These are phyloP conservation scores for Calliopsis andreniformis DNA, from an alignment of 1,140 invertebrate genomes.

Conservation along the genomic window DNA sequence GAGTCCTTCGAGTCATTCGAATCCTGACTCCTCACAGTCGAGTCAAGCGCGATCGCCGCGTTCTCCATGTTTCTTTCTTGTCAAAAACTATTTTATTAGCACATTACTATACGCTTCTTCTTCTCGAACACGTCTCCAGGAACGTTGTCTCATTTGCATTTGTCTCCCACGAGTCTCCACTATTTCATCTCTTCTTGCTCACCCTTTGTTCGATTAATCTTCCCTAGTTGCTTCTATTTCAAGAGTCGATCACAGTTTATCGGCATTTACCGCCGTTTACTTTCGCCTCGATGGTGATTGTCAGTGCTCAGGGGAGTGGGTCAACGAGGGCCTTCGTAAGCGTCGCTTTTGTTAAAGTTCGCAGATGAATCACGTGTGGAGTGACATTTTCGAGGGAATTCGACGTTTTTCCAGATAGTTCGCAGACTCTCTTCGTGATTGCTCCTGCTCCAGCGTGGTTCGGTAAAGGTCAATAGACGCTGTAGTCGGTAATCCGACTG, in stretches of 20 bases:
- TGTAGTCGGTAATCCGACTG: constrained; percentile 65
- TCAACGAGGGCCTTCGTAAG: neutral
- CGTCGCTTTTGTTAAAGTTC: neutral
- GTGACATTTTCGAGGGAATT: neutral
- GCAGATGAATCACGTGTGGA: too few species aligned
- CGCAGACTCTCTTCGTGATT: neutral
- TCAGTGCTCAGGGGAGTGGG: neutral
- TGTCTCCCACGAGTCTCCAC: neutral
- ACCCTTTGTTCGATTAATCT: neutral
- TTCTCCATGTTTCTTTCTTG: constrained; percentile 53
- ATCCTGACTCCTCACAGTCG: constrained; percentile 78
- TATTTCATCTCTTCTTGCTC: neutral
- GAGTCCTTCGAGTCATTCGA: constrained; percentile 75
- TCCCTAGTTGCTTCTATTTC: neutral
- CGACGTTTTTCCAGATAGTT: neutral
- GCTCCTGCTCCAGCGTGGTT: neutral
- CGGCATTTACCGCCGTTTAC: too few species aligned
- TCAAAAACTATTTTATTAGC: neutral
- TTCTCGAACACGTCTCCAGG: neutral
- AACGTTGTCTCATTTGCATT: constrained; percentile 6
- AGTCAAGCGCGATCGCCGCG: constrained; percentile 69
- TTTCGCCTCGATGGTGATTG: neutral
- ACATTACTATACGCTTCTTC: constrained; percentile 4
- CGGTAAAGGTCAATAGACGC: constrained; percentile 43
- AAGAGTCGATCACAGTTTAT: neutral